Conservation (phyloP, 2,113 vertebrate species). For the Carassius auratus region DNA sequence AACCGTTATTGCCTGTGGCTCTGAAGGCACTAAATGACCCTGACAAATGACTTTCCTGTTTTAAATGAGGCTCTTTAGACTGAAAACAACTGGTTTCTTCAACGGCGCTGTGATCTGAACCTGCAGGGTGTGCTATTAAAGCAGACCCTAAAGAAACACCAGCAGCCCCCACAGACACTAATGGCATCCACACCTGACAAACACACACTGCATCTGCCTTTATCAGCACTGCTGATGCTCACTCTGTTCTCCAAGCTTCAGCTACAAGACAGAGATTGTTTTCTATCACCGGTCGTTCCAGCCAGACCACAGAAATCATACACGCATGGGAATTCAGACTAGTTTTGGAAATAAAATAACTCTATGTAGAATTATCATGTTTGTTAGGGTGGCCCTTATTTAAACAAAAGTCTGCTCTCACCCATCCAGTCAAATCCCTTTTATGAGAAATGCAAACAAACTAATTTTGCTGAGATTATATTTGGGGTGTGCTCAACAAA, state of each 20-base stretch:
- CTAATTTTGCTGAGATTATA: no score
- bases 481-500: no score
- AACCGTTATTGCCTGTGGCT: not conserved
- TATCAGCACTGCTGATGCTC: not conserved
- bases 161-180: not conserved
- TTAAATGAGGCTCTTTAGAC: conserved; percentile 9
- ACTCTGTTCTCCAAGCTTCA: not conserved
- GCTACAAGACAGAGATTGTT: not conserved
- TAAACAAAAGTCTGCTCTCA: no score
- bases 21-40: conserved; percentile 24
- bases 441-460: no score
- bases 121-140: conserved; percentile 23
- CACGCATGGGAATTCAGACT: not conserved
- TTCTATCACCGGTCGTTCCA: not conserved
- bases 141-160: conserved; percentile 10
- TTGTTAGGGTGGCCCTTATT: not conserved
- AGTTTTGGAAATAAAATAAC: not conserved
- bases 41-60: conserved; percentile 29
- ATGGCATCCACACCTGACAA: conserved; percentile 30
- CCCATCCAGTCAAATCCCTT: no score
- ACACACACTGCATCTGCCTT: not conserved
- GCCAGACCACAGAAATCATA: not conserved
- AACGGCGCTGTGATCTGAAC: not conserved
- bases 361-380: not conserved
- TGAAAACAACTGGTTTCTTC: not conserved